phyloP scores from a whole-genome alignment of 2,888 invertebrate species.

The Pseudanteris insignis region DNA sequence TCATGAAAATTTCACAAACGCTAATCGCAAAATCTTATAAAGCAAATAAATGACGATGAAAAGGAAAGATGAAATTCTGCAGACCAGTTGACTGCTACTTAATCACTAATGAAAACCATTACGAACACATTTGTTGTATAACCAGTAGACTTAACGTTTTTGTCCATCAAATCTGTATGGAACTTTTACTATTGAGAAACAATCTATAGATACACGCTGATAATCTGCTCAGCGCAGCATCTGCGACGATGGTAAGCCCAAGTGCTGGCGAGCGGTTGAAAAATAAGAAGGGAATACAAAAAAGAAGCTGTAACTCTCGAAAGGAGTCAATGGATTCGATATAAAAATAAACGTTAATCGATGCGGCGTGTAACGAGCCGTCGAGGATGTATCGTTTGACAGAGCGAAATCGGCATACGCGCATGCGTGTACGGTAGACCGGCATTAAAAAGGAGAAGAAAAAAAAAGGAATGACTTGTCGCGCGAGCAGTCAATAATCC shows the following conservation, averaged over 20 bases:
- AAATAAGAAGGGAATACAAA: slow-evolving; percentile 24
- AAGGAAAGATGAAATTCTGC: too few relatives aligned
- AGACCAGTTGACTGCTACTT: too few relatives aligned
- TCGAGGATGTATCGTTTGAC: slow-evolving; percentile 36
- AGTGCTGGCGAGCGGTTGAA: too few relatives aligned
- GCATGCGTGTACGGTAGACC: too few relatives aligned
- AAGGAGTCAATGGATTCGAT: slow-evolving; percentile 23
- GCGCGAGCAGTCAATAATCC: slow-evolving; percentile 20
- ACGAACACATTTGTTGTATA: slow-evolving; percentile 1
- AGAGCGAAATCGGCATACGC: slow-evolving; percentile 30
- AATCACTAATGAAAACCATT: neutral
- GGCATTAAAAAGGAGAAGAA: too few relatives aligned
- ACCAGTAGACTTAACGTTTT: slow-evolving; percentile 12
- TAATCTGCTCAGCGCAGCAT: slow-evolving; percentile 36
- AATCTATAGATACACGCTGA: slow-evolving; percentile 22
- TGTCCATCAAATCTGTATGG: neutral
- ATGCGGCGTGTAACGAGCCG: slow-evolving; percentile 15
- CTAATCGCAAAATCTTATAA: too few relatives aligned
- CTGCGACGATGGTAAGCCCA: slow-evolving; percentile 36
- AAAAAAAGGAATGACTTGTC: too few relatives aligned
- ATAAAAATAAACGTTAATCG: slow-evolving; percentile 37
- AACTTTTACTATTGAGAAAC: slow-evolving; percentile 21
- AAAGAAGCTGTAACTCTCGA: slow-evolving; percentile 26
- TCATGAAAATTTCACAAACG: too few relatives aligned
- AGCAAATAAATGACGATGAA: too few relatives aligned